Evolutionary conservation across 2,113 vertebrate species (phyloP), one percentile per base, ranked within the genome.

Genomic region (Chiloscyllium plagiosum): DNA sequence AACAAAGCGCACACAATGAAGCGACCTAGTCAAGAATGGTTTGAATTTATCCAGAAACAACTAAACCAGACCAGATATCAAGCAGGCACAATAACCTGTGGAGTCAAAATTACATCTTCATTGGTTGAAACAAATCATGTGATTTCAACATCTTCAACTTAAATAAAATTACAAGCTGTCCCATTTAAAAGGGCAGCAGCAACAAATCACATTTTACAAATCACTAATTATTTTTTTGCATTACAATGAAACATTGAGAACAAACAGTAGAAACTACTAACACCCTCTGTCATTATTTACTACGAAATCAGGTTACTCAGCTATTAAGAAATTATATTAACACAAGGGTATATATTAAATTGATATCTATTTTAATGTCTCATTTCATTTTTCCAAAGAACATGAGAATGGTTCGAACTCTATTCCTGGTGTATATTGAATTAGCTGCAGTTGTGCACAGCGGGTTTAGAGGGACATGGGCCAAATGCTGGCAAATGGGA

Each of bases 101-200:
- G 89, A 93, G 89, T 65, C 33, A 66, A 33, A 37, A 17, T 93
- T 93, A 37, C 89, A 93, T 66, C 89, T 93, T 93, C 61, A 93
- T 93, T 93, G 89, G 89, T 65, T 93, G 89, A 22, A 93, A 22
- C 65, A 66, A n/a, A 93, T 93, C 89, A 93, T 66, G 61, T 93
- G 89, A 93, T 66, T 66, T 93, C 65, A 93, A 93, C 89, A 68
- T 93, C 61, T 93, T 93, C 66, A 93, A 93, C 89, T 93, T 93
- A 42, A 93, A 93, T 93, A 37, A 52, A 90, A 61, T 65, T 90
- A 61, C 87, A 90, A 33, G 52, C 89, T 93, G 61, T 37, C 65
- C 61, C 61, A 93, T 61, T 66, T 37, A 93, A 93, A 93, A 68
- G 89, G 87, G 61, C 2, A 90, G 26, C 87, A 33, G 87, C 52